These are phyloP conservation scores for Habroteleia sp. DNA, from an alignment of 2,888 invertebrate genomes.

Conservation along the genomic window DNA sequence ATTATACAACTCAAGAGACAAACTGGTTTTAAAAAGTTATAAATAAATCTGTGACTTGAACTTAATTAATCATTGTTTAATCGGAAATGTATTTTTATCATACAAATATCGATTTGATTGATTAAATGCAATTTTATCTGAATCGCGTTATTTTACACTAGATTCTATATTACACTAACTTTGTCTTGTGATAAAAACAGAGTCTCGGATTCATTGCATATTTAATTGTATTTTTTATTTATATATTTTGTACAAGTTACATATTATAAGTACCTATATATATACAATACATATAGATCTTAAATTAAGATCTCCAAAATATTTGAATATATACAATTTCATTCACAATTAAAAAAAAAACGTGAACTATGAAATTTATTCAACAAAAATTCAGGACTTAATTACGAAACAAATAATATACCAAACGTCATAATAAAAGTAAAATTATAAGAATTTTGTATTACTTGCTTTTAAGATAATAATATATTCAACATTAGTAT, in stretches of 20 bases:
- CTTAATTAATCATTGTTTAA: slow-evolving; percentile 1
- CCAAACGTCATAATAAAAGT: too few species aligned
- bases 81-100: slow-evolving; percentile 44
- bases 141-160: too few species aligned
- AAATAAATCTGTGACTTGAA: not conserved
- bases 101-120: slow-evolving; percentile 5
- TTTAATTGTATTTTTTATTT: slow-evolving; percentile 8
- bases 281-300: slow-evolving; percentile 23
- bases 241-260: slow-evolving; percentile 22
- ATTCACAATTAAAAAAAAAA: not conserved
- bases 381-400: not conserved
- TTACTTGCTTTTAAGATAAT: too few species aligned
- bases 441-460: too few species aligned
- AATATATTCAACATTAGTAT: too few species aligned
- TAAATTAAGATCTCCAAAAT: not conserved
- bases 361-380: not conserved
- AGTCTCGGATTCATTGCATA: slow-evolving; percentile 11
- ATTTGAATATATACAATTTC: slow-evolving; percentile 21
- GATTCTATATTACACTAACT: too few species aligned
- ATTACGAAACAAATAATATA: too few species aligned
- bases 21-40: slow-evolving; percentile 1
- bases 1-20: slow-evolving; percentile 41
- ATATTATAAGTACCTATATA: slow-evolving; percentile 31
- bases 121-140: slow-evolving; percentile 35
- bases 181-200: too few species aligned